Percentiles rank a stretch among this genome's conserved stretches.
These are phyloP conservation scores for Drosophila picticornis DNA, from an alignment of 2,888 invertebrate species.

Conservation along the genomic window DNA sequence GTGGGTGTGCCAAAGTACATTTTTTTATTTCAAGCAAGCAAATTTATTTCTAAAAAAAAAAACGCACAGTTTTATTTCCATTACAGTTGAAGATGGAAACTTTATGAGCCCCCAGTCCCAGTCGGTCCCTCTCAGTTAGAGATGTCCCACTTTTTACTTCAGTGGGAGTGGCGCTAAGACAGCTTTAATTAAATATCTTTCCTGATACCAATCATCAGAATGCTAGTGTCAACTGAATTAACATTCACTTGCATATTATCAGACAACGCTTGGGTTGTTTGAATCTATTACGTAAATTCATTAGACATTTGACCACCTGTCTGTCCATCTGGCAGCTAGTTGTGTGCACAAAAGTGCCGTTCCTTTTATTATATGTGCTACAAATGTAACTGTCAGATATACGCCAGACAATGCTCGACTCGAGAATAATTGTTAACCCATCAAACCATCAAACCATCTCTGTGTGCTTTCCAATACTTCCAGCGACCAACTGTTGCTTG, in stretches of 20 bases:
- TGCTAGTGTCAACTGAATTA: neutral
- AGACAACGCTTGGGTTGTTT: neutral
- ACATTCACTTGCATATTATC: neutral
- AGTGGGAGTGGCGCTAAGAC: neutral
- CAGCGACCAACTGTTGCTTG: conserved; percentile 60
- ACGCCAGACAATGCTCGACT: conserved; percentile 6
- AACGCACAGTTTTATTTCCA: too few relatives aligned
- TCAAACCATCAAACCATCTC: neutral
- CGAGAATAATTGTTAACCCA: conserved; percentile 7
- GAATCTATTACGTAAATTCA: conserved; percentile 1
- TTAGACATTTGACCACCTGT: conserved; percentile 1
- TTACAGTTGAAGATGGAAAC: neutral
- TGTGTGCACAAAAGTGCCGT: neutral
- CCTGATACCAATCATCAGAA: neutral
- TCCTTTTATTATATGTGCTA: neutral
- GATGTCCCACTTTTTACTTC: neutral
- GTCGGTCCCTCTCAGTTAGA: neutral
- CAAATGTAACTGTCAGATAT: neutral
- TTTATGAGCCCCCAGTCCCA: neutral
- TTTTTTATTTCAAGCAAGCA: neutral
- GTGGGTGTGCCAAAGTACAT: neutral
- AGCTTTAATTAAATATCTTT: neutral
- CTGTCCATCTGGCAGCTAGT: neutral
- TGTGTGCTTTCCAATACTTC: conserved; percentile 50
- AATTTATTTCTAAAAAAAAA: neutral